A percentile compares a stretch with the other conserved stretches of the same genome.
These are phyloP conservation scores for Pasiphila rectangulata DNA, from an alignment of 2,888 invertebrate species.

Conservation along the genomic window DNA sequence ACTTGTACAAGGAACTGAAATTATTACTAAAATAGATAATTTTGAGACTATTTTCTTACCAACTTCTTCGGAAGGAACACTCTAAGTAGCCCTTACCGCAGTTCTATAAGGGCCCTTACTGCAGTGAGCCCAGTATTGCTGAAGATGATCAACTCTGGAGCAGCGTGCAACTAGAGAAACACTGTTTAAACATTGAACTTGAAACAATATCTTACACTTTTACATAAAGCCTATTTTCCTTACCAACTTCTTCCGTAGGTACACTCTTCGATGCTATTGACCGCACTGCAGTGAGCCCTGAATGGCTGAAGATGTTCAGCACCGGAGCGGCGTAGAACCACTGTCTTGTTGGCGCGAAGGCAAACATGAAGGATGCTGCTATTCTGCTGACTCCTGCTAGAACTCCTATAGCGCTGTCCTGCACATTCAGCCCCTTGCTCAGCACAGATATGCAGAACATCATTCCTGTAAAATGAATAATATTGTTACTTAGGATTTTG, in stretches of 20 bases:
- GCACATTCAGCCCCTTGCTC: conserved; percentile 62
- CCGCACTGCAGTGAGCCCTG: conserved; percentile 78
- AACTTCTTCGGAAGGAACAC: too few species aligned
- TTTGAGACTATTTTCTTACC: too few species aligned
- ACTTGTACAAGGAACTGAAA: too few species aligned
- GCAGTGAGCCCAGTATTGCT: too few species aligned
- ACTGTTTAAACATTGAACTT: too few species aligned
- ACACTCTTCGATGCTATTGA: conserved; percentile 81
- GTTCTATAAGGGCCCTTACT: too few species aligned
- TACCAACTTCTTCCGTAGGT: conserved; percentile 78
- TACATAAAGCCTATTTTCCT: conserved; percentile 26
- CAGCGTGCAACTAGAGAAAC: too few species aligned
- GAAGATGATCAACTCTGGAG: too few species aligned
- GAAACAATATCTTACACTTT: too few species aligned
- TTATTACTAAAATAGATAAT: too few species aligned
- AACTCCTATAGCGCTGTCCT: conserved; percentile 73
- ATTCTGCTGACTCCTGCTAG: conserved; percentile 78
- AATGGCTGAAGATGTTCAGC: conserved; percentile 77
- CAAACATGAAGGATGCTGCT: conserved; percentile 74
- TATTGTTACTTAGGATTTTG: neutral
- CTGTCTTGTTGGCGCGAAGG: conserved; percentile 65
- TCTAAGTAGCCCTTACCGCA: too few species aligned
- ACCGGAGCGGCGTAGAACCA: conserved; percentile 76
- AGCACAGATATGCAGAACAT: conserved; percentile 72
- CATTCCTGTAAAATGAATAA: conserved; percentile 56